Base-by-base conservation (phyloP, 2,888 invertebrate genomes). In the Leuctra nigra region DNA sequence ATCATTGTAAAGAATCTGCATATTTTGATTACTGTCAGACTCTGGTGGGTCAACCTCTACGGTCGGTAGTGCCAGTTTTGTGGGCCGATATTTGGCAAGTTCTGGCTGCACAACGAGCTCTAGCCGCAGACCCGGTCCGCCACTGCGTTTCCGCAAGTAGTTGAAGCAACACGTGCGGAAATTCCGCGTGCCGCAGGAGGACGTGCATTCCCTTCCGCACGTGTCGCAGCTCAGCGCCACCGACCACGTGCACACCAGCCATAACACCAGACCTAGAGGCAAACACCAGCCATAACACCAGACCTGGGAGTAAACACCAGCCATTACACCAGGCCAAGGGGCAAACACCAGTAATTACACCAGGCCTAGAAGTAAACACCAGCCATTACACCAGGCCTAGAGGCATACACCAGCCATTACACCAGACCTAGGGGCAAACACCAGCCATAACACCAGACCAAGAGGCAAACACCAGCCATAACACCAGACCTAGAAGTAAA, bases 131-230 rank as follows among this genome's bases (percentile, higher is more conserved):
- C 59, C 55, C 1, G 56, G 59, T 18, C 50, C 46, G 16, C 46
- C 38, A 29, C 59, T 57, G 47, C 69, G 63, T 70, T 80, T 82
- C 61, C 78, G 77, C 63, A 85, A 70, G 65, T 84, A 86, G 71
- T 86, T 86, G 74, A 83, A 84, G 68, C 86, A 86, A 69, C 86
- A 86, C 0, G 83, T 79, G 2, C 84, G 73, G 70, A 86, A 86
- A 65, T 81, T 80, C 2, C 83, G 73, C 0, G 85, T 85, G 2
- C 86, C 84, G 62, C 86, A 86, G 0, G 83, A 80, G 0, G 79
- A 73, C 11, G 78, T 74, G 62, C 86, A 86, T 68, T 85, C 84
- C 3, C 77, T 75, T 1, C 85, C 86, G 62, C 86, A 86, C 1
- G 83, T 82, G 64, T 82, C 81, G 64, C 85, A 86, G 1, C 82